phyloP scores from a whole-genome alignment of 2,113 vertebrate genomes.

The Tychaedon coryphoeus region DNA sequence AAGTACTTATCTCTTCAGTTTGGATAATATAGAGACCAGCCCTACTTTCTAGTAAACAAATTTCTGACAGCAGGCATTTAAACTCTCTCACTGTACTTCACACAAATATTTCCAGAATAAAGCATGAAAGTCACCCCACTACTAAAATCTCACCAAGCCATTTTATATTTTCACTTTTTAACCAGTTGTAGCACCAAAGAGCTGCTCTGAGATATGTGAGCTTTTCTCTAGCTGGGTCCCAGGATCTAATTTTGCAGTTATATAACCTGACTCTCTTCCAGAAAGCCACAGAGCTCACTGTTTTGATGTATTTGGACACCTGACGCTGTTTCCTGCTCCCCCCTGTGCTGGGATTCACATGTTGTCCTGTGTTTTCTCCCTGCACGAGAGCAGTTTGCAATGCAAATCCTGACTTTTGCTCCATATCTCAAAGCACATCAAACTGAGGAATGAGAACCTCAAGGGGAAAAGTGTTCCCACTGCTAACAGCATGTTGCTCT shows the following conservation, averaged over 20 bases:
- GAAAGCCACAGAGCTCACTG: neutral
- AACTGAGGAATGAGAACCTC: slow-evolving; percentile 16
- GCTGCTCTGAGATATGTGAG: fast-evolving
- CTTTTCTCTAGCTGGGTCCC: neutral
- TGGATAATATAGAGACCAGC: neutral
- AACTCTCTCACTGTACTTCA: neutral
- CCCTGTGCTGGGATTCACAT: neutral
- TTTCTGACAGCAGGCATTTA: neutral
- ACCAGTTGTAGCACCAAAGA: neutral
- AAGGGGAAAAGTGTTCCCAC: neutral
- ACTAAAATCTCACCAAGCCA: neutral
- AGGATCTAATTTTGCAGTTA: neutral
- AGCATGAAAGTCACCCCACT: neutral
- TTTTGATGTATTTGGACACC: slow-evolving; percentile 23
- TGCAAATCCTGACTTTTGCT: slow-evolving; percentile 16
- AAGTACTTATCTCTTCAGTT: neutral
- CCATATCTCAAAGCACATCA: neutral
- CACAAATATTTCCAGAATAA: neutral
- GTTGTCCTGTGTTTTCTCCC: neutral
- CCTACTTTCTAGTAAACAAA: neutral
- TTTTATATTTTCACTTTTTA: neutral
- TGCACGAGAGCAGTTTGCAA: neutral
- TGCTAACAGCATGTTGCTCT: neutral
- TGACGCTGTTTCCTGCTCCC: slow-evolving; percentile 20
- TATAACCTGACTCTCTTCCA: neutral